Percentiles rank a stretch among this genome's conserved stretches.
These are phyloP conservation scores for Chrysodeixis includens DNA, from an alignment of 2,888 invertebrate species.

Conservation along the genomic window DNA sequence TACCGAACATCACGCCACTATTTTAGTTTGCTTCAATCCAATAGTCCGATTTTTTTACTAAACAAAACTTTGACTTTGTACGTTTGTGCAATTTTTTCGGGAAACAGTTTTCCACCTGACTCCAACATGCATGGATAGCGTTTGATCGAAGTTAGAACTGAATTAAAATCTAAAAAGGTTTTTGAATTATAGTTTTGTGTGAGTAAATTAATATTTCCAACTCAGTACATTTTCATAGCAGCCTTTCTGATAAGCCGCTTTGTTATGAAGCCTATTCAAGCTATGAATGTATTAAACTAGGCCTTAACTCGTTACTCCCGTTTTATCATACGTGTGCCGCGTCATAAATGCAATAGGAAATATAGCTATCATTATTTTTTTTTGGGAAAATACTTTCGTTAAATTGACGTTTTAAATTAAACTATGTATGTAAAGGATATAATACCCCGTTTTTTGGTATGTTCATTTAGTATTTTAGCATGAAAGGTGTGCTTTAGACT, in stretches of 20 bases:
- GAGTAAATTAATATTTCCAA: background rate
- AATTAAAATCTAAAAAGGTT: background rate
- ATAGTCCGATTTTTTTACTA: background rate
- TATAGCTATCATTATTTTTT: no score
- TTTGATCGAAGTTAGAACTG: background rate
- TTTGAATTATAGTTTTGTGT: background rate
- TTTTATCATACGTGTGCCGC: no score
- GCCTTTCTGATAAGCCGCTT: conserved; percentile 1
- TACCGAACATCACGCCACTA: background rate
- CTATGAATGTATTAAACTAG: background rate
- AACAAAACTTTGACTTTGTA: background rate
- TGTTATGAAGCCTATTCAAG: background rate
- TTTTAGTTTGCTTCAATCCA: background rate
- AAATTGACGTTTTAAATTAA: no score
- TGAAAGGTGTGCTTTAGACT: no score
- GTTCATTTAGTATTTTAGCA: no score
- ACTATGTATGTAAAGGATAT: no score
- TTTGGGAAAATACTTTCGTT: no score
- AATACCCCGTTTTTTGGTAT: no score
- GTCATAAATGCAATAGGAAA: no score
- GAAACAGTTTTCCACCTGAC: background rate
- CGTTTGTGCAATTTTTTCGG: background rate
- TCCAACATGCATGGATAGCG: background rate
- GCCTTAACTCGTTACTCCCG: background rate
- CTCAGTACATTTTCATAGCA: background rate